Base-by-base conservation (phyloP, 2,797 vertebrate genomes). In the Gymnoscopelus microlampas region DNA sequence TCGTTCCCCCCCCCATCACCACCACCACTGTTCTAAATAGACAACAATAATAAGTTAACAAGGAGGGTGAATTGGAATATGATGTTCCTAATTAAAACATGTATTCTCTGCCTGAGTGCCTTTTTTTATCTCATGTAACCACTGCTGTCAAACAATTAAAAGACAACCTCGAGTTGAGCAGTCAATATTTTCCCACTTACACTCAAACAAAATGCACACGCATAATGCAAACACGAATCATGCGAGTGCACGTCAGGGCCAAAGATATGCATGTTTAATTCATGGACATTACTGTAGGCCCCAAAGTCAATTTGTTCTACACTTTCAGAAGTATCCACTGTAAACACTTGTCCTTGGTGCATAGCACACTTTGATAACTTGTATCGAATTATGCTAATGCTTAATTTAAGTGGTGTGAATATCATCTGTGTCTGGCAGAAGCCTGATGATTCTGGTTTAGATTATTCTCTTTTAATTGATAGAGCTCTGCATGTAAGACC, bases 1-100 rank as follows among this genome's bases (percentile, higher is more conserved):
- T 63, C 23, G 55, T 49, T 14, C 11, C 24, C 26, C 44, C 13
- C 64, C 15, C 23, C 32, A 53, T 2, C n/a, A 55, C 35, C 19
- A 50, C 53, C 48, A 0, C 65, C 65, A 76, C 61, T 63, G 58
- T 29, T 68, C 23, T 70, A 64, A 74, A 73, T 68, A 80, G 48
- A 75, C 59, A 60, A 74, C 65, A 71, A 66, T 74, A 75, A 63
- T 63, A 81, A 74, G 71, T 68, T 73, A 86, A 85, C 80, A 76
- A 73, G 63, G 8, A n/a, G 69, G 68, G 66, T 39, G 60, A 86
- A 85, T 84, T 73, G 47, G 68, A 89, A 86, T 77, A 84, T 74
- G 70, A 86, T 89, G 86, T 82, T 79, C 75, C 73, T 80, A 85
- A 91, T 91, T 87, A 87, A 86, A 88, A 80, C 66, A 51, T 61